These are phyloP conservation scores for Gnathonemus longibarbis DNA, from an alignment of 2,113 vertebrate genomes.

Conservation along the genomic window DNA sequence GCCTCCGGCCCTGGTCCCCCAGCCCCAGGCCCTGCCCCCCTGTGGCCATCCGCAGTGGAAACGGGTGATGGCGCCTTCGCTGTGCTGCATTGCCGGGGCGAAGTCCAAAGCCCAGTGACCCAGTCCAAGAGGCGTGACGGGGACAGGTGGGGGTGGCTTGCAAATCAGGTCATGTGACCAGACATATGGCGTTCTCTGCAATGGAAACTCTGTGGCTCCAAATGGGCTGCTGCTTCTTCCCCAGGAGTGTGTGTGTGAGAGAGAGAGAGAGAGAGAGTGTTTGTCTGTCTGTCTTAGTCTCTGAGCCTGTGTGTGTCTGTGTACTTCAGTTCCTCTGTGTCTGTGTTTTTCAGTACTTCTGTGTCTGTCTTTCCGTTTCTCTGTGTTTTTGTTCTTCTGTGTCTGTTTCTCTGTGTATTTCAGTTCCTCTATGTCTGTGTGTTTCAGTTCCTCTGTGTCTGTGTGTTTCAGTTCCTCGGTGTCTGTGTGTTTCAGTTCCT, in stretches of 20 bases:
- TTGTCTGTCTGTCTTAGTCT: not conserved
- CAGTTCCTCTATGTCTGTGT: not conserved
- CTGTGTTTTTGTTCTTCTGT: not conserved
- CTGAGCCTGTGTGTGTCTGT: not conserved
- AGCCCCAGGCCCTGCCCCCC: not conserved
- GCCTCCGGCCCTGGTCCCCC: not conserved
- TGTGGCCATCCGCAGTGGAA: not conserved
- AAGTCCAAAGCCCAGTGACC: not conserved
- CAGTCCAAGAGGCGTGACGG: not conserved
- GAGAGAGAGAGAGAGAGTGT: not conserved
- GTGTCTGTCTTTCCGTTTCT: not conserved
- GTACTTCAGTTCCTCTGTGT: not conserved
- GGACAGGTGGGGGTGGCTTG: not conserved
- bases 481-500: not conserved
- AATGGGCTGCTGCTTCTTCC: not conserved
- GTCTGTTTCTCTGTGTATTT: not conserved
- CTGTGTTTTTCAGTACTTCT: not conserved
- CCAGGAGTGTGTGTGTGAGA: not conserved
- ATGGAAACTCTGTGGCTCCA: slow-evolving; percentile 9
- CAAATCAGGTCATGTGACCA: slow-evolving; percentile 12
- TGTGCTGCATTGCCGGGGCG: not conserved
- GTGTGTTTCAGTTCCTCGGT: not conserved
- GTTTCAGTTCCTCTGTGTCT: not conserved
- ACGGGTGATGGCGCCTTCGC: not conserved
- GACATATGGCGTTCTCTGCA: slow-evolving; percentile 20